phyloP scores from a whole-genome alignment of 2,113 vertebrate genomes.

The Tetrao urogallus region DNA sequence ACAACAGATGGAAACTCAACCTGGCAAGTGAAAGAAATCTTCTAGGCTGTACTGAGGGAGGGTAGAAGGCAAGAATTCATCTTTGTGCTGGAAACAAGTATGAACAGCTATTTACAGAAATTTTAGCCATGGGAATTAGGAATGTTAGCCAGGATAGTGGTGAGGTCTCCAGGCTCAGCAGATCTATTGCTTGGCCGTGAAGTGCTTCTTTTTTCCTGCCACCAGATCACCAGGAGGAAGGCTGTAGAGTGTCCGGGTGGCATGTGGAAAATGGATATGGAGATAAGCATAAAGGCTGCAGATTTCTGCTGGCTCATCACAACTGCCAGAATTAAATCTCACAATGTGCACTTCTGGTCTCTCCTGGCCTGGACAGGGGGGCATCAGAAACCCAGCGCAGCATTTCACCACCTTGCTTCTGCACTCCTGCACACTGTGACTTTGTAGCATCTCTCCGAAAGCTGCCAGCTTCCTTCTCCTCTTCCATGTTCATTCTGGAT shows the following conservation, averaged over 20 bases:
- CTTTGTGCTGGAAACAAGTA: fast-evolving
- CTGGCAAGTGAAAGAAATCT: background rate
- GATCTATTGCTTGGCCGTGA: background rate
- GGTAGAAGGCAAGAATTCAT: background rate
- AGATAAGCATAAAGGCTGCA: background rate
- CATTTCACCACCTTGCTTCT: background rate
- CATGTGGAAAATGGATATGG: background rate
- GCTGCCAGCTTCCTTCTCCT: background rate
- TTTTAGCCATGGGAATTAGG: background rate
- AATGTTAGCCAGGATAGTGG: background rate
- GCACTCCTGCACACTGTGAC: background rate
- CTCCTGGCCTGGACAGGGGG: background rate
- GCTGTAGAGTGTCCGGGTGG: background rate
- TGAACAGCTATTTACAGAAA: background rate
- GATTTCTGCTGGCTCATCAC: background rate
- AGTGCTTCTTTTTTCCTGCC: background rate
- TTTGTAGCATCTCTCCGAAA: constrained; percentile 14
- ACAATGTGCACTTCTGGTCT: fast-evolving
- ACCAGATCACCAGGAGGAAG: background rate
- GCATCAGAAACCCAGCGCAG: fast-evolving
- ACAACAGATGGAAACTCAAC: background rate
- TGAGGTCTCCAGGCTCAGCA: background rate
- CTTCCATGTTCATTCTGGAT: constrained; percentile 41
- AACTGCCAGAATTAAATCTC: background rate
- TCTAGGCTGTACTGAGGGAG: background rate